Percentiles rank a stretch among this genome's conserved stretches.
phyloP scores from a whole-genome alignment of 2,888 invertebrate species.

The Fragum whitleyi region DNA sequence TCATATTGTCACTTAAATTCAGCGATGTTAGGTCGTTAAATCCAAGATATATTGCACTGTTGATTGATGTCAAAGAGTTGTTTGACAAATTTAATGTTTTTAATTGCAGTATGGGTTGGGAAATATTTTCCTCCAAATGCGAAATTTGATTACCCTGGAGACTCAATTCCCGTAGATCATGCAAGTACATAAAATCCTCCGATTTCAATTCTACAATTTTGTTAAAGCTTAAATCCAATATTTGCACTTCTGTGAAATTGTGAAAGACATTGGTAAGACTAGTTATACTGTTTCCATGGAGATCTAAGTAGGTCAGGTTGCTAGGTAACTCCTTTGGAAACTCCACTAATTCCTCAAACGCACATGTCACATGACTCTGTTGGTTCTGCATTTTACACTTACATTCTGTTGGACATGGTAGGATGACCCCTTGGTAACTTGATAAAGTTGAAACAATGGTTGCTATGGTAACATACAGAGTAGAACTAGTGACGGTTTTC shows the following conservation, averaged over 20 bases:
- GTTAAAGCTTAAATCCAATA: constrained; percentile 75
- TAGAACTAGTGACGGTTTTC: neutral
- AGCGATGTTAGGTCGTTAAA: constrained; percentile 36
- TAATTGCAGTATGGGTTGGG: constrained; percentile 39
- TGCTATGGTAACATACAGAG: constrained; percentile 28
- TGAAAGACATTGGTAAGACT: constrained; percentile 62
- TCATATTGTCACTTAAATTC: constrained; percentile 41
- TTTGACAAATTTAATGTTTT: constrained; percentile 54
- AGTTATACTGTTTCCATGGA: constrained; percentile 61
- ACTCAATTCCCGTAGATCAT: constrained; percentile 46
- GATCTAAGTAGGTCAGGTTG: constrained; percentile 49
- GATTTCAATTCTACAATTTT: constrained; percentile 42
- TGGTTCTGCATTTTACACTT: constrained; percentile 38
- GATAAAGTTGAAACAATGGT: constrained; percentile 16
- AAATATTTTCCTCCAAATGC: constrained; percentile 36
- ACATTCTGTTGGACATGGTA: constrained; percentile 55
- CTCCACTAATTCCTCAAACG: constrained; percentile 47
- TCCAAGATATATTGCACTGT: constrained; percentile 44
- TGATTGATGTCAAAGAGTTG: constrained; percentile 48
- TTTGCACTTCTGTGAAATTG: constrained; percentile 56
- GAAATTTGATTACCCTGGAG: constrained; percentile 56
- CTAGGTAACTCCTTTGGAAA: constrained; percentile 63
- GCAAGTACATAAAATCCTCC: constrained; percentile 37
- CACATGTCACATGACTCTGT: constrained; percentile 60
- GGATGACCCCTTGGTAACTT: neutral